Evolutionary conservation across 1,140 invertebrate genomes (phyloP).

Genomic region (Drosophila micromelanica): DNA sequence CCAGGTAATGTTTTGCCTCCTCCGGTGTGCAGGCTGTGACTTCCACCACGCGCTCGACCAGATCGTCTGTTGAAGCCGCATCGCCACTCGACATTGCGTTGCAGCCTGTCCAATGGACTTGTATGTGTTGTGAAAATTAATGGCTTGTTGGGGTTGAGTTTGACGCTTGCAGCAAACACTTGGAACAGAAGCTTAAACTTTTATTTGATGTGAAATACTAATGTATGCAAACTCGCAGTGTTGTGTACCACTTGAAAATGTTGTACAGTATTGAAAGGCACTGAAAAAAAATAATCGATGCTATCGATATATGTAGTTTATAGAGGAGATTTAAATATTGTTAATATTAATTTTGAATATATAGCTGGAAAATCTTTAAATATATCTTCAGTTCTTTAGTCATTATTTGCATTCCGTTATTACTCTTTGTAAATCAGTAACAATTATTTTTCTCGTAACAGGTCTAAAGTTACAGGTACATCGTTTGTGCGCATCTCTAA

Average conservation of each 20-base stretch:
- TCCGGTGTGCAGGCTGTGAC: conserved; percentile 69
- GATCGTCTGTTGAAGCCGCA: conserved; percentile 47
- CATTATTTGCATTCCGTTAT: neutral
- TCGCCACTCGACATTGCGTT: conserved; percentile 59
- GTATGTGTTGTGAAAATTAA: neutral
- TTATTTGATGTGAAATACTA: conserved; percentile 26
- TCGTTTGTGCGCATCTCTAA: conserved; percentile 7
- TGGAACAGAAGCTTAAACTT: conserved; percentile 23
- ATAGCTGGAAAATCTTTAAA: no score
- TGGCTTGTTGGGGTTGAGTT: conserved; percentile 7
- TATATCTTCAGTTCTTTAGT: no score
- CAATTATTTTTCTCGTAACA: neutral
- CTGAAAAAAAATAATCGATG: conserved; percentile 1
- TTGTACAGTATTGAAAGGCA: neutral
- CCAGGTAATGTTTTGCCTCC: conserved; percentile 74
- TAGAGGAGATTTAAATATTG: neutral
- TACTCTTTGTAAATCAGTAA: neutral
- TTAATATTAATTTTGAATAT: neutral
- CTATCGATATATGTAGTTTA: neutral
- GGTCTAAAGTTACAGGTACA: conserved; percentile 1
- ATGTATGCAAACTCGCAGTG: conserved; percentile 33
- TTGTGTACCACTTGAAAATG: conserved; percentile 9
- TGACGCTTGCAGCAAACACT: conserved; percentile 9
- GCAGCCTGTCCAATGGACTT: conserved; percentile 21
- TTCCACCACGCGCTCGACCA: conserved; percentile 72